Base-by-base conservation (phyloP, 1,140 invertebrate species). In the Aphelenchoides besseyi region DNA sequence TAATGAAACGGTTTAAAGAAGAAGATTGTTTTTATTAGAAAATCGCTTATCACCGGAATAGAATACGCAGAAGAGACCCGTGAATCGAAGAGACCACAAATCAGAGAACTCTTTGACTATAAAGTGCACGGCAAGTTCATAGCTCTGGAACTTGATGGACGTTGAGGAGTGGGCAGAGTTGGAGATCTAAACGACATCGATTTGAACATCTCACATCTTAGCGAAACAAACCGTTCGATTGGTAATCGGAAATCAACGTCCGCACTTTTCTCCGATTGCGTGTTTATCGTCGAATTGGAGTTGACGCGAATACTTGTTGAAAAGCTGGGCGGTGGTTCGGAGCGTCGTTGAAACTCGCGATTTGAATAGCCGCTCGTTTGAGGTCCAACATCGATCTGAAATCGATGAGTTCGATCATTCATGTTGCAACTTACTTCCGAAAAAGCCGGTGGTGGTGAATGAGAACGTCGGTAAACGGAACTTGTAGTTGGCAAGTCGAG, bases 361-460 rank as follows among this genome's bases (percentile, higher is more conserved):
- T 41, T 41, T n/a, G 37, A 41, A 8, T 41, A 41, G 37, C 37
- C 5, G n/a, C 5, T n/a, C 5, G n/a, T 41, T 41, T 18, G 55
- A 28, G 55, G 55, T 28, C 5, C 5, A 33, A 33, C 12, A 33
- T 59, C 55, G 5, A 59, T 18, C 55, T 59, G 55, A 18, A 59
- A 8, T 8, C n/a, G n/a, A 41, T 5, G 5, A 41, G 5, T 41
- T 8, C 37, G 5, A 5, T 8, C n/a, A 41, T 41, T 41, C n/a
- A 59, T 8, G 12, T 33, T 5, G 5, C 18, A 5, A 66, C 35
- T 66, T 23, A 66, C 63, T 30, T 66, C 63, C 18, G 63, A 66
- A 8, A 66, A 66, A 12, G 1, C 63, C 23, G 63, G 63, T n/a
- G 63, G 63, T 30, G 63, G 63, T n/a, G 26, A 32, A 18, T 35